Conservation (phyloP, 2,888 invertebrate genomes). For the Aporophyla nigra region DNA sequence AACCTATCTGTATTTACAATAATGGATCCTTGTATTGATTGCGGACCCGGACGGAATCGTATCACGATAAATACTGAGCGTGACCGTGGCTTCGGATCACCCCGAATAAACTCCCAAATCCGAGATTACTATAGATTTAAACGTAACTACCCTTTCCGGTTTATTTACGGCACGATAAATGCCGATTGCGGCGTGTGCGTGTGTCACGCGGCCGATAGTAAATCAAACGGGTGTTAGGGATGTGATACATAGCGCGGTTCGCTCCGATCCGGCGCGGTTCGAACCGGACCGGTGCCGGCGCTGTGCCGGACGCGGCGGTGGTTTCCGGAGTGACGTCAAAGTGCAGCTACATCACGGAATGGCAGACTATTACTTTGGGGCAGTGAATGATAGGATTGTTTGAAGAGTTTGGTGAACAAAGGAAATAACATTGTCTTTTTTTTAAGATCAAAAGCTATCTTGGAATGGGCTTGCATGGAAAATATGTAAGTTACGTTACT, state of each 20-base stretch:
- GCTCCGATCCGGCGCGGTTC: conserved; percentile 13
- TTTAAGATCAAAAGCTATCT: neutral
- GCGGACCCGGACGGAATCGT: conserved; percentile 11
- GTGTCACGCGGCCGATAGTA: conserved; percentile 57
- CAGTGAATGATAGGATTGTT: conserved; percentile 20
- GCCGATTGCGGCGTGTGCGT: conserved; percentile 63
- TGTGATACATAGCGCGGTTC: conserved; percentile 54
- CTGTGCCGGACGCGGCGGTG: conserved; percentile 32
- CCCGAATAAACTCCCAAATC: conserved; percentile 52
- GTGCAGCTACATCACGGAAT: conserved; percentile 40
- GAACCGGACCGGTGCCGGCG: conserved; percentile 15
- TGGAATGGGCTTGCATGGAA: neutral
- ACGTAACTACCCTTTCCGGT: conserved; percentile 61
- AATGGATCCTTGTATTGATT: conserved; percentile 24
- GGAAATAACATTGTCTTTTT: neutral
- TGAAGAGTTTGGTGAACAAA: conserved; percentile 1
- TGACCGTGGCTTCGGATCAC: conserved; percentile 34
- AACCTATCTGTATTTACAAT: neutral
- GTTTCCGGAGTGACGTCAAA: conserved; percentile 47
- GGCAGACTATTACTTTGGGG: conserved; percentile 42
- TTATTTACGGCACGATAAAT: conserved; percentile 64
- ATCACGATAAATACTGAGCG: conserved; percentile 42
- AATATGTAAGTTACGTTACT: neutral
- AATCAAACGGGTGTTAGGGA: conserved; percentile 63
- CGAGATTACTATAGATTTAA: conserved; percentile 62